Evolutionary conservation across 2,888 invertebrate genomes (phyloP), one percentile per base, ranked within the genome.

Genomic region (Trypoxylon attenuatum): DNA sequence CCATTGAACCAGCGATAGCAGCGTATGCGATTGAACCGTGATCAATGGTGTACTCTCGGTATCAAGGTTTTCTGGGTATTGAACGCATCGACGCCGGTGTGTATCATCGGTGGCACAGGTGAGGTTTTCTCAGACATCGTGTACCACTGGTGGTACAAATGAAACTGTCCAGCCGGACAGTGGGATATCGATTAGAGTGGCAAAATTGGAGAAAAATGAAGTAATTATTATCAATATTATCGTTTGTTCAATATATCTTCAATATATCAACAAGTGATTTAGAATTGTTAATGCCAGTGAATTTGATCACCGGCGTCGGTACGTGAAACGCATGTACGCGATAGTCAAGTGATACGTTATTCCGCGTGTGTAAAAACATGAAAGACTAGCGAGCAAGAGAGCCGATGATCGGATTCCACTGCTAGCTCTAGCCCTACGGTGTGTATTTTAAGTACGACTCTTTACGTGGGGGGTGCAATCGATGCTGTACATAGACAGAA

Each of bases 401-500:
- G 13, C 5, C 13, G 10, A 19, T 29, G 33, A n/a, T 22, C 33
- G 21, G 21, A 13, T 43, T 21, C 33, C 33, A 13, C 33, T 41
- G 18, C 19, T 27, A n/a, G 43, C 39, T 43, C 45, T 27, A 57
- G 33, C 41, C 46, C 62, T 62, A 62, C 57, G 29, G 45, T 16
- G 56, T 45, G 0, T 25, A n/a, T n/a, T n/a, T 46, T 19, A 47
- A 33, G 27, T 27, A 16, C 45, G 45, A n/a, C n/a, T n/a, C n/a
- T 16, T 45, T 45, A 13, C 10, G 23, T 25, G 15, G 25, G 53
- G 6, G 19, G 49, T 58, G 62, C 62, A 27, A 47, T 58, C 57
- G 62, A 57, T 29, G 39, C 57, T 58, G 62, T 58, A 58, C 52
- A 58, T 45, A 56, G 50, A 57, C 54, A 38, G 27, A 53, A 52